Evolutionary conservation across 2,888 invertebrate species (phyloP), one percentile per base, ranked within the genome.

Genomic region (Piscicola geometra): DNA sequence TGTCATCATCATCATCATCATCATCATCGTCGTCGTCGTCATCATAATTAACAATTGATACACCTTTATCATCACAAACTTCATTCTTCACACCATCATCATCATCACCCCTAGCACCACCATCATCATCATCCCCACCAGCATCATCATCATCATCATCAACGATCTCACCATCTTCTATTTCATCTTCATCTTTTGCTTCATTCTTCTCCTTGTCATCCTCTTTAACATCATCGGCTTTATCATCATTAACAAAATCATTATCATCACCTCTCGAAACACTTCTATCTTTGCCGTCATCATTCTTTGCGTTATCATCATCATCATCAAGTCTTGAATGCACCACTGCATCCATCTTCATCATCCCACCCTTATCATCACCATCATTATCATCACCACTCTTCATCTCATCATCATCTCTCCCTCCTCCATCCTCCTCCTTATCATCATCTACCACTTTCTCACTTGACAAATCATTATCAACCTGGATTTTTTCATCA

Each of bases 1-100:
- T n/a, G 1, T 28, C 15, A 47, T 47, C 71, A 71, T 28, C n/a
- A n/a, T 60, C 50, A 56, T 32, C 72, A 72, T 72, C 72, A 72
- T 60, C 60, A 60, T 50, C 72, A 32, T 56, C 72, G 18, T 60
- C 72, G 30, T 56, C 60, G n/a, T 72, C 52, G 33, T 18, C 60
- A n/a, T 28, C 60, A 0, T 52, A 32, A 72, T 66, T 41, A 35
- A 66, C 66, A 25, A 30, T 35, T n/a, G 32, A 3, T 33, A 67
- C 3, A 33, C 3, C 35, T 30, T 33, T 28, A 9, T 35, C n/a
- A 33, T 67, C 30, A 28, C n/a, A 3, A 64, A 12, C n/a, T 64
- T 28, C 64, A 64, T 64, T 64, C 9, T 9, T 28, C 3, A 28
- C 68, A 70, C 18, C 70, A 41, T 33, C 70, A 25, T 70, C 70